A percentile compares a stretch with the other conserved stretches of the same genome.
These are phyloP conservation scores for Scaptodrosophila latifasciaeformis DNA, from an alignment of 2,888 invertebrate genomes.

Conservation along the genomic window DNA sequence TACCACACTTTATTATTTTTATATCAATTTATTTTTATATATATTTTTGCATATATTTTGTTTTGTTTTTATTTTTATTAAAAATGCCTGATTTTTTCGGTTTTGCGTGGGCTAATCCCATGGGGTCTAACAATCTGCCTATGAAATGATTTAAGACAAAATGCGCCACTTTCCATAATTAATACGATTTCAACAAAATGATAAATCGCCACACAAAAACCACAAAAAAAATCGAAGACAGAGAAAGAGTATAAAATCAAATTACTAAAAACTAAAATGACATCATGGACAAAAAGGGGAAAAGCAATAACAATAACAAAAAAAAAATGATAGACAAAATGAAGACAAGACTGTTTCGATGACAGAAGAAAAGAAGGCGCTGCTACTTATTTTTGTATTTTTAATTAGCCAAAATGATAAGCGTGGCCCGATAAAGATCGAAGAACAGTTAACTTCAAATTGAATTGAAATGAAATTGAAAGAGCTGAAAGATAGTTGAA, in stretches of 20 bases:
- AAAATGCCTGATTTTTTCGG: too few relatives aligned
- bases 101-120: background rate
- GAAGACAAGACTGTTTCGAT: slow-evolving; percentile 23
- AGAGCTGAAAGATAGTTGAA: background rate
- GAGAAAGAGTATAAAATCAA: slow-evolving; percentile 1
- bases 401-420: slow-evolving; percentile 34
- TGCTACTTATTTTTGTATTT: slow-evolving; percentile 14
- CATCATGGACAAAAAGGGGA: slow-evolving; percentile 3
- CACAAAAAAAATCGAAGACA: slow-evolving; percentile 47
- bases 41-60: too few relatives aligned
- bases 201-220: slow-evolving; percentile 20
- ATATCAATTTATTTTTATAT: too few relatives aligned
- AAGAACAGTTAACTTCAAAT: too few relatives aligned
- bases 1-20: too few relatives aligned
- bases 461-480: background rate
- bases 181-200: slow-evolving; percentile 36
- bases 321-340: background rate
- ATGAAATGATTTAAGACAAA: slow-evolving; percentile 16
- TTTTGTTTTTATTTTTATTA: too few relatives aligned
- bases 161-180: slow-evolving; percentile 55
- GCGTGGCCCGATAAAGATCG: slow-evolving; percentile 3
- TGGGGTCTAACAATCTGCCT: background rate
- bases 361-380: slow-evolving; percentile 32
- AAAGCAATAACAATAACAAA: background rate
- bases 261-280: background rate